Evolutionary conservation across 2,113 vertebrate species (phyloP).

Genomic region (Cyanocitta stelleri): DNA sequence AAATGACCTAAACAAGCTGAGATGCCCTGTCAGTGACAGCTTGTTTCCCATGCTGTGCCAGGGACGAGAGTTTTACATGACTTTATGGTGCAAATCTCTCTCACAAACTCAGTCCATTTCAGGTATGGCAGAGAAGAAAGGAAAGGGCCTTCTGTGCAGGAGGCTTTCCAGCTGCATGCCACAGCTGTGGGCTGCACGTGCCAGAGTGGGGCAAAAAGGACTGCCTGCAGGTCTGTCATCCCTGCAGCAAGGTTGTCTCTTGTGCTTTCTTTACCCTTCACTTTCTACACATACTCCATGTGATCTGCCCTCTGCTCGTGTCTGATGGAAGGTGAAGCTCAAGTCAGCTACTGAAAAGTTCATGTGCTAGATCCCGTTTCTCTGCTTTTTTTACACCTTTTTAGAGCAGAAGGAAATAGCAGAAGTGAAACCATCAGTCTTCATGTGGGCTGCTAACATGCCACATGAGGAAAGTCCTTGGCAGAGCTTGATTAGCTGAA

Average conservation of each 20-base stretch:
- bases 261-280: background rate
- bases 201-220: background rate
- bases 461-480: background rate
- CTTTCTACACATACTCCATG: background rate
- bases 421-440: background rate
- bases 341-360: background rate
- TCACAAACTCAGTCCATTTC: background rate
- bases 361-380: background rate
- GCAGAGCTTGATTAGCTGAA: background rate
- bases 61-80: background rate
- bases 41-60: background rate
- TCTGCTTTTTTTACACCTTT: background rate
- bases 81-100: background rate
- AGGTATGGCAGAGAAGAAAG: background rate
- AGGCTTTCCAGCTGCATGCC: background rate
- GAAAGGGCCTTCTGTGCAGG: background rate
- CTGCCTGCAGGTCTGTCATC: background rate
- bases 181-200: background rate
- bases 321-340: background rate
- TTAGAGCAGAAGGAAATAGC: background rate
- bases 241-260: background rate
- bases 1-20: background rate
- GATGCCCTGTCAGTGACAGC: background rate
- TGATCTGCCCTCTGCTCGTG: background rate
- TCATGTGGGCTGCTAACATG: accelerated